Evolutionary conservation across 64 coral and sea anemone genomes (phyloP), one percentile per base, ranked within the genome.

Genomic region (Actinia equina): DNA sequence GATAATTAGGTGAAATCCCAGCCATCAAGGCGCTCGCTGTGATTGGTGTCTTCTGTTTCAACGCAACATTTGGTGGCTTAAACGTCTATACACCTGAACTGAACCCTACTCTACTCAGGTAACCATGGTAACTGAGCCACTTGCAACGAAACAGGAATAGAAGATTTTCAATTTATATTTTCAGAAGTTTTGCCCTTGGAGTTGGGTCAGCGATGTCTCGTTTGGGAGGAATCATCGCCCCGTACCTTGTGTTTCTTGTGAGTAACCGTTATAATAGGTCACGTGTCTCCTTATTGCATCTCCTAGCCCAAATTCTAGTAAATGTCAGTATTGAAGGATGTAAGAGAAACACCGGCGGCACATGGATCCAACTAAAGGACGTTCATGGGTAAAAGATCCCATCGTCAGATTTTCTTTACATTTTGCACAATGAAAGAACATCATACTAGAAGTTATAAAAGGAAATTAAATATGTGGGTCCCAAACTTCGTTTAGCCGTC

Each of bases 91-190:
- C 82, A 14, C 52, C 88, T 71, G 88, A 89, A 59, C 82, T 89
- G 3, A 84, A 71, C 46, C 88, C 88, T 22, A 89, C 88, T 3
- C 59, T 89, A n/a, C 69, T 89, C 59, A 89, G 88, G 88, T 84
- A 85, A 85, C 17, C 37, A 79, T 46, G 77, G 37, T 37, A 44
- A 45, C 49, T 15, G 49, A 20, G 17, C 6, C 44, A 79, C 17
- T 17, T 6, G 43, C 18, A 44, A 20, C 22, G 18, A 49, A 49
- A 10, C 13, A 26, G 41, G 14, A 77, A 26, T 30, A 26, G 4
- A 30, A 49, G 4, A 49, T 49, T 49, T 49, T 8, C 46, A 49
- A 49, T 79, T 79, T 44, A 19, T 43, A 44, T 19, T 81, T 81
- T 7, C 19, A 85, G 83, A 14, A 85, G 62, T 63, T 17, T 60